These are phyloP conservation scores for Paracanthobrama guichenoti DNA, from an alignment of 2,113 vertebrate genomes.

Conservation along the genomic window DNA sequence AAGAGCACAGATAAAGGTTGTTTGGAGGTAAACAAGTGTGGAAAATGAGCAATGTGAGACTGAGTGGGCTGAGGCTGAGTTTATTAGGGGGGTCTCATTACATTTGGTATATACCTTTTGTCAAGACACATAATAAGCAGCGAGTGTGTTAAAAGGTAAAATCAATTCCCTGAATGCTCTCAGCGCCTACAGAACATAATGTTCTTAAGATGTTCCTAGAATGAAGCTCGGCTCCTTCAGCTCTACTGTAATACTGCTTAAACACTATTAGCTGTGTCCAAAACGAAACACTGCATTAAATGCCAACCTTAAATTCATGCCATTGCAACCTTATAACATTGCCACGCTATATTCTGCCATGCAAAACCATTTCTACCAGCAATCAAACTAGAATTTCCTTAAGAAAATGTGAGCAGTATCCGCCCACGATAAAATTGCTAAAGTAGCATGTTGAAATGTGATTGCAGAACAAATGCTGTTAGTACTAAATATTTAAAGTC, in stretches of 20 bases:
- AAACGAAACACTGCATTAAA: background rate
- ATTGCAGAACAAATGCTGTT: background rate
- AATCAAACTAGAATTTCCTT: background rate
- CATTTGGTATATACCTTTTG: conserved; percentile 25
- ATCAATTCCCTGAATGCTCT: conserved; percentile 14
- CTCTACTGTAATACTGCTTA: background rate
- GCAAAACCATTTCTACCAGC: background rate
- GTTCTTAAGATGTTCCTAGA: conserved; percentile 7
- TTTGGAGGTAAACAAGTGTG: conserved; percentile 46
- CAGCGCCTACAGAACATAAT: conserved; percentile 3
- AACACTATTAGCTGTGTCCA: conserved; percentile 3
- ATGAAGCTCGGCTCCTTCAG: background rate
- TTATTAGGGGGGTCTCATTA: conserved; percentile 36
- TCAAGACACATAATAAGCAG: conserved; percentile 27
- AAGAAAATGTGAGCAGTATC: background rate
- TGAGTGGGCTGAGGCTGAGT: conserved; percentile 19
- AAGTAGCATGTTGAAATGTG: background rate
- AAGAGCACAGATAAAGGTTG: conserved; percentile 35
- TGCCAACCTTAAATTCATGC: background rate
- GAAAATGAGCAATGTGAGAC: conserved; percentile 39
- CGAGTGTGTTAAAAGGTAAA: conserved; percentile 35
- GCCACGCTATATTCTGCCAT: background rate
- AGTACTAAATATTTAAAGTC: no score
- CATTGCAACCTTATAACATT: background rate
- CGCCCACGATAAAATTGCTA: background rate